Evolutionary conservation across 2,888 invertebrate genomes (phyloP), one percentile per base, ranked within the genome.

Genomic region (Linnaemya vulpina): DNA sequence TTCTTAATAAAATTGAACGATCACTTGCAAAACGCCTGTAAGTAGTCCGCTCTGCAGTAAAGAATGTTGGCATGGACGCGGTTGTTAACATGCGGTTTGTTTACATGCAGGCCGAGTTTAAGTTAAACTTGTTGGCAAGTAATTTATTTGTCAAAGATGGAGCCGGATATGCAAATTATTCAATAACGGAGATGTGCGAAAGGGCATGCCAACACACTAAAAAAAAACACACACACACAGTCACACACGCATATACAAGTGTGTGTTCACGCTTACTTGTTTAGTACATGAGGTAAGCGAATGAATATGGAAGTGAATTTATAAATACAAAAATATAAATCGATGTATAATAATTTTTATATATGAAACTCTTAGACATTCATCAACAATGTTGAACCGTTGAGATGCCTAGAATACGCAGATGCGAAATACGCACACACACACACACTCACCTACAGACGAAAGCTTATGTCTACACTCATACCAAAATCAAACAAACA

Each of bases 21-120:
- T n/a, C n/a, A n/a, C n/a, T n/a, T n/a, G n/a, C 20, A 30, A 38
- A 70, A 43, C 20, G 20, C 51, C 62, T 53, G 67, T 63, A 35
- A 53, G 22, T 55, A 35, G 62, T 38, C 60, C 46, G 30, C n/a
- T 51, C 46, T 43, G 30, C 43, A 43, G 15, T 60, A 60, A 75
- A 75, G 46, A 46, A 63, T 20, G 38, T 65, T 30, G 38, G 55
- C 58, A 75, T 79, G 35, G 43, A 62, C 60, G 60, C 15, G 49
- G 25, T 46, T 82, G 75, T 85, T 85, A 79, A 82, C 85, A 78
- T 82, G 85, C 43, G 85, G 85, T 62, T 74, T 82, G 85, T 85
- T 85, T 71, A 82, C 85, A 85, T 60, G 53, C 78, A 75, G 53
- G 53, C 51, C 35, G 78, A 78, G 67, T 58, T 78, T 71, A 85